Evolutionary conservation across 2,888 invertebrate species (phyloP).

Genomic region (Eilema griseolum): DNA sequence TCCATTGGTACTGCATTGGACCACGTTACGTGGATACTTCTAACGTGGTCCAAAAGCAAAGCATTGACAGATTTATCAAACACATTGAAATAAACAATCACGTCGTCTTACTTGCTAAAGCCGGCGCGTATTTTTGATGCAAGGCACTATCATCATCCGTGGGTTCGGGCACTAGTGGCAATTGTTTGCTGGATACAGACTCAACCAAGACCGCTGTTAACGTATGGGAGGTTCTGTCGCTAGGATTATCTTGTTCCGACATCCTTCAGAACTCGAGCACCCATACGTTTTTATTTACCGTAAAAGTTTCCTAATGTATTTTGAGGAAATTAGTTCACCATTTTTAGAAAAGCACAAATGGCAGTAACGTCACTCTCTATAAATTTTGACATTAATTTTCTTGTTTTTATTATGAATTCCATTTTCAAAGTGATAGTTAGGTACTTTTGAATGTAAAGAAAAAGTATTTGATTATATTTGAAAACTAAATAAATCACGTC

Average conservation of each 20-base stretch:
- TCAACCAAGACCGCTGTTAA: slow-evolving; percentile 67
- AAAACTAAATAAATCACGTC: background rate
- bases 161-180: slow-evolving; percentile 63
- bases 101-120: slow-evolving; percentile 65
- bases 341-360: slow-evolving; percentile 70
- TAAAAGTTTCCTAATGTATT: slow-evolving; percentile 66
- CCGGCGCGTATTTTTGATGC: slow-evolving; percentile 70
- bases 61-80: background rate
- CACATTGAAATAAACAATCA: background rate
- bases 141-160: slow-evolving; percentile 61
- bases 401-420: slow-evolving; percentile 70
- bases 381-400: slow-evolving; percentile 77
- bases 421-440: slow-evolving; percentile 67
- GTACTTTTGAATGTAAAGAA: slow-evolving; percentile 22
- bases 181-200: slow-evolving; percentile 60
- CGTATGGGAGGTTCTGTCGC: slow-evolving; percentile 51
- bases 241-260: slow-evolving; percentile 75
- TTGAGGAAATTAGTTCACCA: slow-evolving; percentile 65
- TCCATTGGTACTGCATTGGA: background rate
- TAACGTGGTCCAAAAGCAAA: too few relatives aligned
- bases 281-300: slow-evolving; percentile 65
- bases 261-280: slow-evolving; percentile 68
- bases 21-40: background rate
- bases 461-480: slow-evolving; percentile 47
- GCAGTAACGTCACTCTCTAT: slow-evolving; percentile 74